These are phyloP conservation scores for Stenurella melanura DNA, from an alignment of 2,888 invertebrate genomes.

Conservation along the genomic window DNA sequence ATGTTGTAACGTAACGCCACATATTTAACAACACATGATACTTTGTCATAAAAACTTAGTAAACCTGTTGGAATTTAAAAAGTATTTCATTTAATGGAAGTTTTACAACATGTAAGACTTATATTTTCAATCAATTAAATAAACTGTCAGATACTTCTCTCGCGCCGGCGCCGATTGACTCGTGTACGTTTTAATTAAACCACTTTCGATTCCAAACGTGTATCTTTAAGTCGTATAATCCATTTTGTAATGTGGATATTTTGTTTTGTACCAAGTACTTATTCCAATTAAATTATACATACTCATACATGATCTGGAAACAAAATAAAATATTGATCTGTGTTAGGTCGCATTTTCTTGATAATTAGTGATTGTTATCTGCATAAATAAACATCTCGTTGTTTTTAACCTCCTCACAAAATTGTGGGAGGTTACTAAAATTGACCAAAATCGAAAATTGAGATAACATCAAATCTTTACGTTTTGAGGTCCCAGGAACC, in stretches of 20 bases:
- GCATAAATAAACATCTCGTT: no score
- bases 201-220: constrained; percentile 22
- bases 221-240: neutral
- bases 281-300: neutral
- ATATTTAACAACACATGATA: neutral
- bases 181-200: constrained; percentile 21
- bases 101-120: constrained; percentile 17
- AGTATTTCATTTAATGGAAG: constrained; percentile 12
- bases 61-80: neutral
- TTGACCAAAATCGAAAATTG: no score
- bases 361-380: no score
- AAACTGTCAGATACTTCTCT: constrained; percentile 18
- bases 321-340: no score
- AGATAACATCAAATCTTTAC: no score
- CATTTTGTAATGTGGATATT: neutral
- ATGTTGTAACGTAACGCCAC: neutral
- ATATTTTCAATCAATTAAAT: constrained; percentile 14
- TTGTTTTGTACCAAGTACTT: neutral
- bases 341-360: no score
- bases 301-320: no score
- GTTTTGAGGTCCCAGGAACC: no score
- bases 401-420: no score
- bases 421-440: no score
- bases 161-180: constrained; percentile 28
- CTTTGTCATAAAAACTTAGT: neutral